Percentiles rank a stretch among this genome's conserved stretches.
Evolutionary conservation across 2,888 invertebrate genomes (phyloP).

Genomic region (Ochropacha duplaris): DNA sequence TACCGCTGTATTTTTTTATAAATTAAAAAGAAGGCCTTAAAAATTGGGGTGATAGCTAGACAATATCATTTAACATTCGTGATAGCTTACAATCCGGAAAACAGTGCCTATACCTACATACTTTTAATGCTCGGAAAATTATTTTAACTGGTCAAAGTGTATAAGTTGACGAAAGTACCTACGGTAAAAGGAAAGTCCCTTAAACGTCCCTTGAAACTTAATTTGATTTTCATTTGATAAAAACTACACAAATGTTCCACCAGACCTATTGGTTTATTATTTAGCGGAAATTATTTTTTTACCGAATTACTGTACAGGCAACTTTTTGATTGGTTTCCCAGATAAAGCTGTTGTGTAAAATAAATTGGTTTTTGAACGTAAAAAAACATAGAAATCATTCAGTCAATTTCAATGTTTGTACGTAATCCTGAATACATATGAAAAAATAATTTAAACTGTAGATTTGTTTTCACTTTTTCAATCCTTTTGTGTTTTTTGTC

Average conservation of each 20-base stretch:
- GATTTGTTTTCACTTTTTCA: conserved; percentile 19
- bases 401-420: background rate
- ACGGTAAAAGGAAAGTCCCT: background rate
- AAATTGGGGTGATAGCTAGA: no score
- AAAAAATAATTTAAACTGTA: background rate
- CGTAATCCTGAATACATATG: background rate
- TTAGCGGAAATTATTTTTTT: conserved; percentile 2
- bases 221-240: background rate
- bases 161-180: no score
- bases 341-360: background rate
- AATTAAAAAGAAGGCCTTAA: no score
- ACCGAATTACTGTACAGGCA: background rate
- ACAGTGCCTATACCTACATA: no score
- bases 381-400: background rate
- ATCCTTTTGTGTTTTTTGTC: conserved; percentile 45
- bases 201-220: background rate
- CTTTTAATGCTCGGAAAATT: no score
- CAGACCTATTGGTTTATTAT: conserved; percentile 1
- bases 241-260: background rate
- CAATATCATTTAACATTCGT: no score
- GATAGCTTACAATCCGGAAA: no score
- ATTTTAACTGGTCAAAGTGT: no score
- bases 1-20: no score
- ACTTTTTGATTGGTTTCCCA: conserved; percentile 1
- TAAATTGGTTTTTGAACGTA: background rate